A percentile compares a stretch with the other conserved stretches of the same genome.
phyloP scores from a whole-genome alignment of 1,140 invertebrate species.

The Calephelis virginiensis region DNA sequence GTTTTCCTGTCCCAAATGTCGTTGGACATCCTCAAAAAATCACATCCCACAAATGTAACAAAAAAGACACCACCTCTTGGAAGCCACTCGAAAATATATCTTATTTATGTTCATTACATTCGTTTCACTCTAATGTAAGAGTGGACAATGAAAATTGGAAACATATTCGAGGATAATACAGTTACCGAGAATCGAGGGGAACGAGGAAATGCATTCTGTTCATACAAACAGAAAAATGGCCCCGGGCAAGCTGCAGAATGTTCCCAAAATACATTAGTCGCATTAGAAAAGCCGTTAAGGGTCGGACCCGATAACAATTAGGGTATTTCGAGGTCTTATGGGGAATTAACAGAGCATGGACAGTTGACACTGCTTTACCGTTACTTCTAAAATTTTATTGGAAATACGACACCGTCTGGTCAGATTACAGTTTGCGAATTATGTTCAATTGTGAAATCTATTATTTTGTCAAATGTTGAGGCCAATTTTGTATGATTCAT shows the following conservation, averaged over 20 bases:
- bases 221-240: conserved; percentile 73
- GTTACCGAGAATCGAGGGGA: conserved; percentile 58
- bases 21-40: not conserved
- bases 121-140: conserved; percentile 50
- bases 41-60: not conserved
- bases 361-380: conserved; percentile 19
- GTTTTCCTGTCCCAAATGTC: no score
- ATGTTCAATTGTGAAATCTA: no score
- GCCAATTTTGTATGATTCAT: no score
- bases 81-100: conserved; percentile 35
- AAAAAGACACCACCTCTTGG: conserved; percentile 8
- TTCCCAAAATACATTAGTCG: conserved; percentile 76
- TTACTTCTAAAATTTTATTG: conserved; percentile 4
- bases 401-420: not conserved
- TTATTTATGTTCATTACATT: conserved; percentile 72
- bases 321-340: conserved; percentile 67
- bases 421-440: not conserved
- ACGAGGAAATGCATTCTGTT: conserved; percentile 53
- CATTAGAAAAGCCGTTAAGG: conserved; percentile 76
- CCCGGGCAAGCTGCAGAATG: conserved; percentile 74
- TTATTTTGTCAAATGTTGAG: no score
- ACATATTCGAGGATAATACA: conserved; percentile 75
- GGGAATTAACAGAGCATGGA: conserved; percentile 64
- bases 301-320: conserved; percentile 74
- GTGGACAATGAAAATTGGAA: conserved; percentile 73